A percentile compares a stretch with the other conserved stretches of the same genome.
These are phyloP conservation scores for Sympetrum striolatum DNA, from an alignment of 2,888 invertebrate genomes.

Conservation along the genomic window DNA sequence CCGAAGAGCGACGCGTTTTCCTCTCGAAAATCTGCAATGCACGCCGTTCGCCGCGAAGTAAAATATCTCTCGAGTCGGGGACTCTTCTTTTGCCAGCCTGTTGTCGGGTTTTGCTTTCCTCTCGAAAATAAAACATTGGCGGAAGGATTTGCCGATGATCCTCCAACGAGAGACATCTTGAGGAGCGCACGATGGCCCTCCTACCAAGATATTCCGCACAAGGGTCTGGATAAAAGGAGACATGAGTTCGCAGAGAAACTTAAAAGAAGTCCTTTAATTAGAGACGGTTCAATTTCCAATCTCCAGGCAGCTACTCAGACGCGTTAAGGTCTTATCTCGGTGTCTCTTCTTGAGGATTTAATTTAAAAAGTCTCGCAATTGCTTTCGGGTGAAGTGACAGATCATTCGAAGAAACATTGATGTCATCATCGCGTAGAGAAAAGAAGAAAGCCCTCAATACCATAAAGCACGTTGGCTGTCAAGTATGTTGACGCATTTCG, in stretches of 20 bases:
- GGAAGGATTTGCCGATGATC: conserved; percentile 3
- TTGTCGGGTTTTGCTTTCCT: neutral
- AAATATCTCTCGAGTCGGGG: neutral
- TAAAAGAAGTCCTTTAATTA: neutral
- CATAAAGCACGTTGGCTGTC: neutral
- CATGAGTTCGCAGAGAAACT: neutral
- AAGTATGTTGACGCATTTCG: neutral
- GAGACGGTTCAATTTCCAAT: neutral
- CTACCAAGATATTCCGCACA: neutral
- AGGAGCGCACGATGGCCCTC: conserved; percentile 1
- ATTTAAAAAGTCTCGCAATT: neutral
- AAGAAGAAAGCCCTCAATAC: neutral
- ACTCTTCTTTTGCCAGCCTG: neutral
- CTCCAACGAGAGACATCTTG: conserved; percentile 15
- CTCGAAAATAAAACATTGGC: conserved; percentile 26
- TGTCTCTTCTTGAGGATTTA: neutral
- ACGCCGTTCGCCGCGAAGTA: neutral
- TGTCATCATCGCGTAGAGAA: neutral
- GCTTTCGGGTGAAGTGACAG: too few species aligned
- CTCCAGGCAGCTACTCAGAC: neutral
- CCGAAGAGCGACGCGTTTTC: too few species aligned
- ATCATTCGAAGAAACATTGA: neutral
- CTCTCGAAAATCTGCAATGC: too few species aligned
- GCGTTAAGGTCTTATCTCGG: neutral
- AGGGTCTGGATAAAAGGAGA: neutral